Conservation (phyloP, 2,888 invertebrate species). For the Embidobia sp. region DNA sequence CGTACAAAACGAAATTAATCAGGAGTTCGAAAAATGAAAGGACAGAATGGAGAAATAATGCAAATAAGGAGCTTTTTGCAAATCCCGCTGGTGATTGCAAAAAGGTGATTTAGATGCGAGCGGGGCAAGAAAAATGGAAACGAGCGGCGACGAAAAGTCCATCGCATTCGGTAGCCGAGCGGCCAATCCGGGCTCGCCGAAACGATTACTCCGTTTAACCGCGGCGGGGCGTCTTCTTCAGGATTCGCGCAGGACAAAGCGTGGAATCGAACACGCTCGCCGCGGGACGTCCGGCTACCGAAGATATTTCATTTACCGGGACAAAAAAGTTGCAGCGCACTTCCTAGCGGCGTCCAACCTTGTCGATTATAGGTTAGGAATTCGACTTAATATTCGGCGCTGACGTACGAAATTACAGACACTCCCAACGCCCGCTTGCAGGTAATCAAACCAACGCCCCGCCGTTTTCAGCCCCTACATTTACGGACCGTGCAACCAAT, state of each 20-base stretch:
- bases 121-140: background rate
- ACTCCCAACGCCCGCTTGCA: constrained; percentile 71
- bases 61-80: too few relatives aligned
- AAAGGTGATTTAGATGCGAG: constrained; percentile 1
- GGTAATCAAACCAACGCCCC: constrained; percentile 75
- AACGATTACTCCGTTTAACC: constrained; percentile 78
- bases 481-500: constrained; percentile 28
- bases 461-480: constrained; percentile 40
- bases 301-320: constrained; percentile 79
- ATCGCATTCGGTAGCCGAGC: constrained; percentile 69
- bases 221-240: constrained; percentile 75
- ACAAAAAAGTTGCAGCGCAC: constrained; percentile 71
- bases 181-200: constrained; percentile 64
- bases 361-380: constrained; percentile 71
- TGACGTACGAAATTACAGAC: constrained; percentile 80
- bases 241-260: constrained; percentile 73
- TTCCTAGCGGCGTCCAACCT: constrained; percentile 46
- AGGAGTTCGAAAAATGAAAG: too few relatives aligned
- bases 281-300: constrained; percentile 77
- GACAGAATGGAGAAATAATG: too few relatives aligned
- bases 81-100: too few relatives aligned
- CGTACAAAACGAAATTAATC: too few relatives aligned
- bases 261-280: constrained; percentile 75
- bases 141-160: constrained; percentile 40
- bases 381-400: constrained; percentile 81